Evolutionary conservation across 2,113 vertebrate species (phyloP).

Genomic region (Lathamus discolor): DNA sequence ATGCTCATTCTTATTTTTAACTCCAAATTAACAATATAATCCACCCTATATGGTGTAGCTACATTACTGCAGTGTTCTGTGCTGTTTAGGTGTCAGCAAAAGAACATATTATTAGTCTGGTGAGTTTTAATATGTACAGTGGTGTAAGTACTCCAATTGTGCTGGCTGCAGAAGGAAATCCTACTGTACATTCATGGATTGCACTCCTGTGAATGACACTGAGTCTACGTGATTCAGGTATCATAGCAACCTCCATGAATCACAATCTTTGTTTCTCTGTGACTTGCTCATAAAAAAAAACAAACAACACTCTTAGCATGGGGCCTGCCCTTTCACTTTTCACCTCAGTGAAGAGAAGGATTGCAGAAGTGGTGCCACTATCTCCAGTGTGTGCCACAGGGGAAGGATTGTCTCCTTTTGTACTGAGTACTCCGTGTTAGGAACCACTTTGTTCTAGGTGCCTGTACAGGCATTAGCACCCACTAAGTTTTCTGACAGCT

Average conservation of each 20-base stretch:
- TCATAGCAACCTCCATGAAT: slow-evolving; percentile 16
- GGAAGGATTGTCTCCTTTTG: neutral
- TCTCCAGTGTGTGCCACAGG: rapidly evolving
- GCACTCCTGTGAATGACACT: neutral
- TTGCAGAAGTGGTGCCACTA: neutral
- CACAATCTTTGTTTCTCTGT: neutral
- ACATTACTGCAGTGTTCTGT: neutral
- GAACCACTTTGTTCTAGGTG: rapidly evolving
- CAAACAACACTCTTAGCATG: neutral
- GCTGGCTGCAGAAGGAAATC: neutral
- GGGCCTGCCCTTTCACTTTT: neutral
- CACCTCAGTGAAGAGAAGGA: neutral
- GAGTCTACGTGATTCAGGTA: neutral
- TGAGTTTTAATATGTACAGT: neutral
- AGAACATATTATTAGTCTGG: neutral
- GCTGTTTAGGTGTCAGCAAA: neutral
- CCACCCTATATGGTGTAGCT: neutral
- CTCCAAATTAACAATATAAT: neutral
- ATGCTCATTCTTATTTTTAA: neutral
- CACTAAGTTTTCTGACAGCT: neutral
- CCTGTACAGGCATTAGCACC: neutral
- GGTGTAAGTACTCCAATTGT: neutral
- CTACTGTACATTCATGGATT: neutral
- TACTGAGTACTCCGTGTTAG: rapidly evolving
- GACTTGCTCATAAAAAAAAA: neutral